Evolutionary conservation across 2,113 vertebrate species (phyloP), one percentile per base, ranked within the genome.

Genomic region (Poicephalus meyeri): DNA sequence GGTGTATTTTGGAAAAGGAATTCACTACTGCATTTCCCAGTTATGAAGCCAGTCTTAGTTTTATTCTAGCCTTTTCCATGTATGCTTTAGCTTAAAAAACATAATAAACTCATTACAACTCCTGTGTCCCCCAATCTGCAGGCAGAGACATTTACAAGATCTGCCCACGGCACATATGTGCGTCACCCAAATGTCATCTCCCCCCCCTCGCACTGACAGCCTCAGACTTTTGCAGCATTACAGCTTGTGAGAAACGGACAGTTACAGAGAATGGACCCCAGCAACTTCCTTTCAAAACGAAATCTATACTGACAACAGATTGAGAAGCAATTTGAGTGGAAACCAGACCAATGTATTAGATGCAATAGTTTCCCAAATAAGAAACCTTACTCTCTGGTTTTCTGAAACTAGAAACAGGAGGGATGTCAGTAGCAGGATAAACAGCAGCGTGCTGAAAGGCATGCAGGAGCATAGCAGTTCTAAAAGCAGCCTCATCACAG

Each of bases 141-240:
- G 61, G 78, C 77, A 96, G 77, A 88, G 93, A 78, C 78, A 87
- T 80, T 96, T 81, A 80, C 72, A 47, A 74, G 95, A 39, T 37
- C 66, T 93, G 91, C 89, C 95, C 93, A 94, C 61, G 10, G 84
- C 71, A 58, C 88, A 74, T 61, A 78, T 82, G 86, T 71, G 88
- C 50, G 2, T 93, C 89, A 96, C 68, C 47, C 70, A 88, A 93
- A 78, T 88, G 92, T 50, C 90, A 93, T 29, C 88, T 93, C 80
- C 70, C 70, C 71, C 84, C 81, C 81, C 61, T 65, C 18, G 1
- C 84, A 42, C 66, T 7, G 68, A 85, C 80, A 94, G 91, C 86
- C 85, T 70, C 5, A 49, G 61, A 70, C 55, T 91, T 33, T 29
- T 73, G 91, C 91, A 81, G 93, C 10, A 1, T 26, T 52, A 60